Evolutionary conservation across 2,797 vertebrate genomes (phyloP).

Genomic region (Eremophila alpestris): DNA sequence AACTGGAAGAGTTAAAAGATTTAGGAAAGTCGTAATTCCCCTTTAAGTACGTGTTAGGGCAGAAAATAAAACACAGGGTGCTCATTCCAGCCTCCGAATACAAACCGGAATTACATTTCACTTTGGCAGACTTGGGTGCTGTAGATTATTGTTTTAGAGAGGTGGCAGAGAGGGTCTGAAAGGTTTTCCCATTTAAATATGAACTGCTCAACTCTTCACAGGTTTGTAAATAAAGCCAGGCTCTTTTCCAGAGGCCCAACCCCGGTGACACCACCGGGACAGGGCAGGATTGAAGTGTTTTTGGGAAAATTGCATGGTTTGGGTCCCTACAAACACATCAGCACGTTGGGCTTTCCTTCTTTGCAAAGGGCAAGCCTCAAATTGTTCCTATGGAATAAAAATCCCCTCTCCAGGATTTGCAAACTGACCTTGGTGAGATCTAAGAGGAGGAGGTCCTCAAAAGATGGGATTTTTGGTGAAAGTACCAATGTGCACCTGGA

Average conservation of each 20-base stretch:
- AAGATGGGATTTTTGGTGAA: rapidly evolving
- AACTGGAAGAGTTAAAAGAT: background rate
- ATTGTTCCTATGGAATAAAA: background rate
- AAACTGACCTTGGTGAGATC: background rate
- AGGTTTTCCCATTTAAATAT: background rate
- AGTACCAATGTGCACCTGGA: background rate
- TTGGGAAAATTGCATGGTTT: background rate
- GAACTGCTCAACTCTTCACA: background rate
- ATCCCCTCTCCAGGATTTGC: background rate
- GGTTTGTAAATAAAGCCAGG: background rate
- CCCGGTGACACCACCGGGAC: background rate
- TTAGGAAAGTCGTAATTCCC: background rate
- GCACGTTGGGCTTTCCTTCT: background rate
- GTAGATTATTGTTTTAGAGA: background rate
- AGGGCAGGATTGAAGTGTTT: background rate
- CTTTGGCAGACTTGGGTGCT: background rate
- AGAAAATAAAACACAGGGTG: background rate
- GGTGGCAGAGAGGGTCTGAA: background rate
- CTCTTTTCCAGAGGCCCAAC: background rate
- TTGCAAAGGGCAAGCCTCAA: background rate
- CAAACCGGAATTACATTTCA: background rate
- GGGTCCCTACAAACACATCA: background rate
- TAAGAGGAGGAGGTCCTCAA: background rate
- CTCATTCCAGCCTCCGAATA: background rate
- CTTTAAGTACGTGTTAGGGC: background rate